These are phyloP conservation scores for Odontamblyopus lacepedii DNA, from an alignment of 2,797 vertebrate species.

Conservation along the genomic window DNA sequence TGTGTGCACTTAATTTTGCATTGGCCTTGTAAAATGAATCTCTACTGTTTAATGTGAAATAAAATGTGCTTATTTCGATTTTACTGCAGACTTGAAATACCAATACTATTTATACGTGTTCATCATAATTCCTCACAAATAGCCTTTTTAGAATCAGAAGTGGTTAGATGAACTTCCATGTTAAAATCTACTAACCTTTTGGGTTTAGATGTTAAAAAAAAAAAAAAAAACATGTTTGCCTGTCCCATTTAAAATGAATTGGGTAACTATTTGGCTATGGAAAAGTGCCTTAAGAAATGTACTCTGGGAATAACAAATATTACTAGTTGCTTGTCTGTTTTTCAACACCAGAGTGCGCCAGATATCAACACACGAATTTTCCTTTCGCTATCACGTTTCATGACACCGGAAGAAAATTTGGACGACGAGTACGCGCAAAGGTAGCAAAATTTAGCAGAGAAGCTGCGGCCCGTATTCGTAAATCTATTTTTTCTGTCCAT, in stretches of 20 bases:
- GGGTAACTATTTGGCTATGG: background rate
- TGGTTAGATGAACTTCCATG: background rate
- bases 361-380: background rate
- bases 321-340: background rate
- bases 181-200: background rate
- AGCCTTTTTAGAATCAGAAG: too few species aligned
- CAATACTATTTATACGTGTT: too few species aligned
- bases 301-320: background rate
- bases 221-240: too few species aligned
- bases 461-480: background rate
- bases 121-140: too few species aligned
- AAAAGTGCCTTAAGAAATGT: background rate
- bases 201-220: background rate
- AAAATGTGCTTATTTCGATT: too few species aligned
- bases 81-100: too few species aligned
- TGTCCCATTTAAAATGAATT: too few species aligned
- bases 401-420: slow-evolving; percentile 7
- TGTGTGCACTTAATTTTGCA: too few species aligned
- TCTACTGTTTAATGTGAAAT: too few species aligned
- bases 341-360: slow-evolving; percentile 1
- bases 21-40: too few species aligned
- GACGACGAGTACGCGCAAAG: background rate
- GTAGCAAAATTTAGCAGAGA: slow-evolving; percentile 9
- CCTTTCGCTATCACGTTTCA: background rate
- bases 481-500: background rate